Evolutionary conservation across 2,113 vertebrate species (phyloP).

Genomic region (Pseudonaja textilis): DNA sequence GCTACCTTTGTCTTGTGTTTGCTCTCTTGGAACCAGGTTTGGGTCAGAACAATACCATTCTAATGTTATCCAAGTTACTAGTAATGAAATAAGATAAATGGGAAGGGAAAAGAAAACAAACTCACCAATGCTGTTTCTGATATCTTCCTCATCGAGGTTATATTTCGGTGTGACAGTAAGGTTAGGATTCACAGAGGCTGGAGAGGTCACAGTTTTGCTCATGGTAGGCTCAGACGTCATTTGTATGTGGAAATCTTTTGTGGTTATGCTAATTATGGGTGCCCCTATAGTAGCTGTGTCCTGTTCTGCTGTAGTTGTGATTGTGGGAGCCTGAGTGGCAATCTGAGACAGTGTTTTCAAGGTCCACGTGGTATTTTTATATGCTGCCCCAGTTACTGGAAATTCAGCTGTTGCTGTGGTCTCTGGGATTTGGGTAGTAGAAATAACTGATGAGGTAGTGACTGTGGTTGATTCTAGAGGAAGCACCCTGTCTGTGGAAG

Average conservation of each 20-base stretch:
- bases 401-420: not conserved
- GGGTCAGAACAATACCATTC: not conserved
- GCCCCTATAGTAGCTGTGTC: not conserved
- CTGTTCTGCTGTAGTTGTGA: not conserved
- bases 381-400: rapidly evolving
- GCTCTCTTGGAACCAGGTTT: no score
- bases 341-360: not conserved
- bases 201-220: not conserved
- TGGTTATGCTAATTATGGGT: not conserved
- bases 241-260: not conserved
- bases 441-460: constrained; percentile 2
- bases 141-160: constrained; percentile 68
- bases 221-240: not conserved
- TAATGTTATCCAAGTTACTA: not conserved
- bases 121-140: constrained; percentile 77
- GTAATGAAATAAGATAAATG: not conserved
- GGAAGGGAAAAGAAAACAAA: not conserved
- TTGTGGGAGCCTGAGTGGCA: constrained; percentile 12
- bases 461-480: rapidly evolving
- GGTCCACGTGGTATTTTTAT: not conserved
- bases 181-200: rapidly evolving
- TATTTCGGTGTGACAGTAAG: constrained; percentile 47
- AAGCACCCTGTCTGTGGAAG: not conserved
- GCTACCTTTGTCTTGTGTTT: no score
- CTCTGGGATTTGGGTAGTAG: rapidly evolving